phyloP scores from a whole-genome alignment of 1,140 invertebrate species.

The Augochlora pura region DNA sequence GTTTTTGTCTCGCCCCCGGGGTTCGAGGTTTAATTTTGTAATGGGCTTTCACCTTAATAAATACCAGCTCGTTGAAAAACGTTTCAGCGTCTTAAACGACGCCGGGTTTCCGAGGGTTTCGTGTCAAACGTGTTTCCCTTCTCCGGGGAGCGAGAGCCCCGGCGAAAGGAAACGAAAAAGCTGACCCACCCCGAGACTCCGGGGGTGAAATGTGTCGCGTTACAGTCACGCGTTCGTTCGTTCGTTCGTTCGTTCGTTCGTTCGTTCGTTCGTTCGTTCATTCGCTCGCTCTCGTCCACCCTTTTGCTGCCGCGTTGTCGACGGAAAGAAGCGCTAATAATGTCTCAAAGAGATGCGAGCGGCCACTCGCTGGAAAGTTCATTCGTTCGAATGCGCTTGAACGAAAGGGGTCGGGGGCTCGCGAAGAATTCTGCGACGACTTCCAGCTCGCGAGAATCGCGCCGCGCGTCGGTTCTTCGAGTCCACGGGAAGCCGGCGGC shows the following conservation, averaged over 20 bases:
- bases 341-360: not conserved
- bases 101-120: not conserved
- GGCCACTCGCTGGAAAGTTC: not conserved
- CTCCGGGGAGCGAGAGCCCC: not conserved
- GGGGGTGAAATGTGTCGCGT: not conserved
- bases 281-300: no score
- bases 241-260: no score
- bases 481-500: not conserved
- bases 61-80: not conserved
- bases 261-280: no score
- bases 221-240: not conserved
- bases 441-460: not conserved
- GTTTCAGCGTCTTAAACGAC: not conserved
- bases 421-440: not conserved
- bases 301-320: not conserved
- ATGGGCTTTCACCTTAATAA: conserved; percentile 20
- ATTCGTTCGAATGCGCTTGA: not conserved
- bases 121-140: not conserved
- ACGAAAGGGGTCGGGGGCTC: not conserved
- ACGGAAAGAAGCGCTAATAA: not conserved
- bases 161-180: not conserved
- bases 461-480: not conserved
- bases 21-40: conserved; percentile 28
- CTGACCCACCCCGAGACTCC: not conserved
- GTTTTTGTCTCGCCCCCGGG: not conserved